Evolutionary conservation across 2,888 invertebrate genomes (phyloP).

Genomic region (Pandemis heparana): DNA sequence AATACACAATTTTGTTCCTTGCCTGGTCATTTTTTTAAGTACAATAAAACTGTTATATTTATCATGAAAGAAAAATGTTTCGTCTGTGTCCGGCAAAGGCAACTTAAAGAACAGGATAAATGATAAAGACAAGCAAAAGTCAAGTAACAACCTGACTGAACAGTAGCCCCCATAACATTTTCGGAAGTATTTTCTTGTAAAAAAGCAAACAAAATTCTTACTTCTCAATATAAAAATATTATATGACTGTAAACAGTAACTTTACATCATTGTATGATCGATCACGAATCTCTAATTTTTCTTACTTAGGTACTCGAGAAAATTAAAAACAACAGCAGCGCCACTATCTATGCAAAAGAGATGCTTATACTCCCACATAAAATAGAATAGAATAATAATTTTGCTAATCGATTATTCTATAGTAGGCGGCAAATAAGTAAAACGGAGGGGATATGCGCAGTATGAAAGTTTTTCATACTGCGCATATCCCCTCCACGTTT

Average conservation of each 20-base stretch:
- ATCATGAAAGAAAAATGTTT: not conserved
- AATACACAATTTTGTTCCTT: no score
- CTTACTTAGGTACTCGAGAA: not conserved
- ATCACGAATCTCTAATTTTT: constrained; percentile 5
- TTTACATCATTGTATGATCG: constrained; percentile 18
- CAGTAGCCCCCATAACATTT: not conserved
- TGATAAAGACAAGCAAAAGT: no score
- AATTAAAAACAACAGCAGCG: not conserved
- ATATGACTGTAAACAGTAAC: constrained; percentile 4
- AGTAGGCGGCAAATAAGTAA: no score
- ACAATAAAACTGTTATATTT: not conserved
- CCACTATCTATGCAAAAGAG: not conserved
- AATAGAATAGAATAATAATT: no score
- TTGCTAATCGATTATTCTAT: no score
- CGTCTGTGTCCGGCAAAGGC: not conserved
- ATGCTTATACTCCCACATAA: no score
- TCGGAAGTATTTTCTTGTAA: constrained; percentile 10
- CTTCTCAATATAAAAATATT: constrained; percentile 36
- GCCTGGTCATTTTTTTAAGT: not conserved
- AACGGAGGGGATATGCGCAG: no score
- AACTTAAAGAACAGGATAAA: no score
- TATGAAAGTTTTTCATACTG: no score
- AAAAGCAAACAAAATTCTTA: constrained; percentile 24
- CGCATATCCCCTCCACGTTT: no score
- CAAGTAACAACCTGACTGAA: not conserved